These are phyloP conservation scores for Otocyon megalotis DNA, from an alignment of 2,113 vertebrate genomes.

Conservation along the genomic window DNA sequence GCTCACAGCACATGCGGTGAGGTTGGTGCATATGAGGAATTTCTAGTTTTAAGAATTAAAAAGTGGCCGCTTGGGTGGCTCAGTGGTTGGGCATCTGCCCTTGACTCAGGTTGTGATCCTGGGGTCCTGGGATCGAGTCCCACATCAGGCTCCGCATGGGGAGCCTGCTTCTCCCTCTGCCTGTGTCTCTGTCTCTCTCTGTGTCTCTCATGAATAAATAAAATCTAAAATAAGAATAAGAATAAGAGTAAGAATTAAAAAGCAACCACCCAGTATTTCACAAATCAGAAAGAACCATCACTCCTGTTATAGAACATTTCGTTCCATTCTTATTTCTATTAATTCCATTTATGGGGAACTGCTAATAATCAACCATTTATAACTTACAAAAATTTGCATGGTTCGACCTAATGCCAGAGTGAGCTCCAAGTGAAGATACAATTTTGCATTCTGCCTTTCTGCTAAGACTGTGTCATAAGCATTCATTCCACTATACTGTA, in stretches of 20 bases:
- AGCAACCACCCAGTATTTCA: background rate
- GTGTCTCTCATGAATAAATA: no score
- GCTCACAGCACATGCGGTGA: rapidly evolving
- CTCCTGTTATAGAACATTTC: background rate
- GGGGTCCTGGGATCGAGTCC: no score
- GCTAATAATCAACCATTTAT: background rate
- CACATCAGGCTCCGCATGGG: no score
- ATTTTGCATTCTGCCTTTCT: background rate
- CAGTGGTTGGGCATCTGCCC: no score
- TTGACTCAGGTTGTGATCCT: no score
- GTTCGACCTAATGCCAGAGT: rapidly evolving
- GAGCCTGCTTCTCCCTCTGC: no score
- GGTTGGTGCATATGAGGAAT: rapidly evolving
- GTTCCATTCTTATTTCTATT: background rate
- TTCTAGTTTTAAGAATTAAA: background rate
- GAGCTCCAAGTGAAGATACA: background rate
- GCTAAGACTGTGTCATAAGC: background rate
- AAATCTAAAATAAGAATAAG: no score
- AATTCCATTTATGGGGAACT: background rate
- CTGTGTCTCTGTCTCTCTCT: no score
- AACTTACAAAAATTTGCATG: background rate
- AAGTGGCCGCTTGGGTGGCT: no score
- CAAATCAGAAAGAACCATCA: background rate
- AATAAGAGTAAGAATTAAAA: background rate
- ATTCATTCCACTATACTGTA: no score